These are phyloP conservation scores for Pachycephus smyrnensis DNA, from an alignment of 2,888 invertebrate species.

Conservation along the genomic window DNA sequence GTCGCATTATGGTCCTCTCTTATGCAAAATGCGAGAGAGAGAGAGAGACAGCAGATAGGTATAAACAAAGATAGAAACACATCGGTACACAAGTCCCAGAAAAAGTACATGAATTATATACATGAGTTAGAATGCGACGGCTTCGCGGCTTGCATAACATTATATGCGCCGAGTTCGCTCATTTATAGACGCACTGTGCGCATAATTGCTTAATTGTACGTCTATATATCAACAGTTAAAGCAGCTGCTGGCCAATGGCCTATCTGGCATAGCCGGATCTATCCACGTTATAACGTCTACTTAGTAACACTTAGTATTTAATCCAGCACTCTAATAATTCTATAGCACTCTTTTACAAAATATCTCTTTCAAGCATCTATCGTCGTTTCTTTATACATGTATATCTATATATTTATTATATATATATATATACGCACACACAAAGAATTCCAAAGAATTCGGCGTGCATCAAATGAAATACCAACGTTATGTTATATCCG, in stretches of 20 bases:
- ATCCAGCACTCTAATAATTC: not conserved
- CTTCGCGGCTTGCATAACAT: constrained; percentile 8
- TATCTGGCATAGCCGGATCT: not conserved
- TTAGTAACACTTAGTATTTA: not conserved
- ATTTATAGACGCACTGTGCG: constrained; percentile 14
- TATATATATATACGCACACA: no score
- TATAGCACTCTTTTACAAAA: not conserved
- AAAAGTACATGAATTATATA: not conserved
- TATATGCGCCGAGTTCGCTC: constrained; percentile 4
- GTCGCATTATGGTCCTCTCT: not conserved
- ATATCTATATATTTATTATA: not conserved
- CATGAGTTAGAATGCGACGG: not conserved
- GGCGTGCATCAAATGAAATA: not conserved
- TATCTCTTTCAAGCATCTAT: not conserved
- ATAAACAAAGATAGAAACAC: not conserved
- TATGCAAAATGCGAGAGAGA: not conserved
- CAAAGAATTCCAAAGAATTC: not conserved
- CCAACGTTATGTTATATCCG: not conserved
- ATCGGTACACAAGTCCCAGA: not conserved
- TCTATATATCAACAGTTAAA: constrained; percentile 21
- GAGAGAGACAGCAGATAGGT: not conserved
- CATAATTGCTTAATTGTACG: constrained; percentile 27
- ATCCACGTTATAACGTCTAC: not conserved
- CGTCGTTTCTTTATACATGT: not conserved
- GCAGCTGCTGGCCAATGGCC: constrained; percentile 13